Percentiles rank a stretch among this genome's conserved stretches.
These are phyloP conservation scores for Calcarius lapponicus DNA, from an alignment of 2,797 vertebrate genomes.

Conservation along the genomic window DNA sequence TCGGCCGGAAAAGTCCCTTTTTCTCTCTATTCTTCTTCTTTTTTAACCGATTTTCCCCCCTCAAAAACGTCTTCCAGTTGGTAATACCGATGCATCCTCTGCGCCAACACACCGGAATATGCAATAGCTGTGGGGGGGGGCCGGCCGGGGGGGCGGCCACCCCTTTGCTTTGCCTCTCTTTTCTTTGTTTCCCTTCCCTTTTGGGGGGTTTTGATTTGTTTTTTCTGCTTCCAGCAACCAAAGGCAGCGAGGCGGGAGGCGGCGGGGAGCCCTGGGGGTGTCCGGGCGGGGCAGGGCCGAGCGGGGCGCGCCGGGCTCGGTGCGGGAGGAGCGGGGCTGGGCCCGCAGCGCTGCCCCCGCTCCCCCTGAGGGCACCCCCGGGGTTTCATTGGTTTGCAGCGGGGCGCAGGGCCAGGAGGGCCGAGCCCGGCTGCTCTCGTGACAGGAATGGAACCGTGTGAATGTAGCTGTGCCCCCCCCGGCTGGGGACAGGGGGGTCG, in stretches of 20 bases:
- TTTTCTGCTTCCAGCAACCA: slow-evolving; percentile 47
- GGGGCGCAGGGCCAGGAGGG: background rate
- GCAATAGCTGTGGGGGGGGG: slow-evolving; percentile 64
- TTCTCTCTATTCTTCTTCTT: slow-evolving; percentile 5
- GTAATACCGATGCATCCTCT: slow-evolving; percentile 53
- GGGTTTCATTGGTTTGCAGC: background rate
- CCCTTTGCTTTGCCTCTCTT: background rate
- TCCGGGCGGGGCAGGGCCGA: background rate
- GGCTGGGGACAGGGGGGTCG: background rate
- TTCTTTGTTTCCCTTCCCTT: background rate
- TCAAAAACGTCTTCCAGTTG: slow-evolving; percentile 75
- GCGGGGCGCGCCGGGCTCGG: background rate
- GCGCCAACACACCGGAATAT: slow-evolving; percentile 70
- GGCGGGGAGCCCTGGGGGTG: background rate
- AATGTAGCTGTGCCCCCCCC: slow-evolving; percentile 29
- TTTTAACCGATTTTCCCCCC: slow-evolving; percentile 1
- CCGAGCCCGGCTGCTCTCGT: background rate
- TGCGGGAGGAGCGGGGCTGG: background rate
- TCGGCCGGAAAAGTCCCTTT: background rate
- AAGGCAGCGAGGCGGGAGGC: slow-evolving; percentile 42
- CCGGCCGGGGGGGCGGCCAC: background rate
- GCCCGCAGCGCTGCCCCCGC: background rate
- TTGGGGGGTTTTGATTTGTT: background rate
- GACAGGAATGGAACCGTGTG: slow-evolving; percentile 52
- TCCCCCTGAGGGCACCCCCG: background rate